Base-by-base conservation (phyloP, 2,888 invertebrate species). In the Cephus spinipes region DNA sequence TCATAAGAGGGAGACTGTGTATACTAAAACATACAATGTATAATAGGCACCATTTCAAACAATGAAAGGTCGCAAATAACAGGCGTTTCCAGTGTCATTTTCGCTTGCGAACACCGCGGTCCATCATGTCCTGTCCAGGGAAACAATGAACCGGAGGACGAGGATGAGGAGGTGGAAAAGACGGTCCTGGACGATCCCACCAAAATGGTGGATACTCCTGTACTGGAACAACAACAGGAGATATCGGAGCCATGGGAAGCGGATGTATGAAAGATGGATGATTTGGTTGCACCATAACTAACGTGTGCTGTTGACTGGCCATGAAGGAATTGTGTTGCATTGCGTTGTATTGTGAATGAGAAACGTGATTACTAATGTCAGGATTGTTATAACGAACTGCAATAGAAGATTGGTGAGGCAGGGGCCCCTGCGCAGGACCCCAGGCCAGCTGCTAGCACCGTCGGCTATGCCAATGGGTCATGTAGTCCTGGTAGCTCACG, bases 401-500 rank as follows among this genome's bases (percentile, higher is more conserved):
- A 69, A 86, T 79, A 77, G 86, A 82, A 81, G 82, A 85, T 80
- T 84, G 84, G 77, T 83, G 83, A 81, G 83, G 81, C 36, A 33
- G 87, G 88, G 89, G 85, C 80, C 88, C 90, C 81, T 84, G 85
- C 33, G 75, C 73, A 83, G 92, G 92, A 92, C 92, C 93, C 94
- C 94, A 93, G 92, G 93, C 92, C 92, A 93, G 92, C 92, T 94
- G 96, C 95, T 96, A 96, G 96, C 96, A 96, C 85, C 95, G 94
- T 89, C 94, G 94, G 85, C 91, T 93, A 83, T 94, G 93, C 93
- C 94, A 94, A 85, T 94, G 93, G 90, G 92, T 94, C 91, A 95
- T 93, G 92, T 97, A 98, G 85, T 97, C 97, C 89, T 95, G 95
- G 93, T 98, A 98, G 83, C 95, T 94, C 88, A 97, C 97, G 73